Evolutionary conservation across 2,888 invertebrate genomes (phyloP).

Genomic region (Epirrhoe alternata): DNA sequence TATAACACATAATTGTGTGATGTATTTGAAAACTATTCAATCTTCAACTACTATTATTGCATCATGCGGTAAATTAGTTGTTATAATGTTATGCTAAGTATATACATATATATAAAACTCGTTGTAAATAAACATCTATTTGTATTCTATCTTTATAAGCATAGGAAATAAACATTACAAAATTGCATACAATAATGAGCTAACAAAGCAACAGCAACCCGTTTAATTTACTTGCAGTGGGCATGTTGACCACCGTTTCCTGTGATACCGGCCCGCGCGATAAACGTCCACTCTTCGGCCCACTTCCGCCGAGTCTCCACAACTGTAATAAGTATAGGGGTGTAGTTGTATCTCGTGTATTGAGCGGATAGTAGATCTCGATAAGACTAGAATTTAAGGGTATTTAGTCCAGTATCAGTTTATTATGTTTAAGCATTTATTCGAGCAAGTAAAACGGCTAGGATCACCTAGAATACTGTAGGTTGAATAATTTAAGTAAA

Average conservation of each 20-base stretch:
- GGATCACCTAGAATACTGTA: too few relatives aligned
- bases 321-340: slow-evolving; percentile 41
- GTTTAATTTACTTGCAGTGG: slow-evolving; percentile 43
- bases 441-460: too few relatives aligned
- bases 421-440: neutral
- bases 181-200: slow-evolving; percentile 33
- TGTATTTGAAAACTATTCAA: too few relatives aligned
- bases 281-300: slow-evolving; percentile 57
- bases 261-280: slow-evolving; percentile 64
- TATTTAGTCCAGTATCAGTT: neutral
- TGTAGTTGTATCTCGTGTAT: slow-evolving; percentile 8
- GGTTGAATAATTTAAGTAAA: too few relatives aligned
- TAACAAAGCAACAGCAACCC: slow-evolving; percentile 40
- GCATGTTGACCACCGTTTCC: slow-evolving; percentile 67
- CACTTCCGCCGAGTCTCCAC: slow-evolving; percentile 54
- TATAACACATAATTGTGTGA: too few relatives aligned
- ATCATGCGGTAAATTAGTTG: too few relatives aligned
- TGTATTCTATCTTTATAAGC: too few relatives aligned
- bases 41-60: too few relatives aligned
- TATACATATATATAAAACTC: too few relatives aligned
- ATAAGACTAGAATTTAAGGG: neutral
- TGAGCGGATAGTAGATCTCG: neutral
- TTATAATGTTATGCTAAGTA: too few relatives aligned
- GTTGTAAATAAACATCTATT: too few relatives aligned
- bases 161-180: slow-evolving; percentile 5